Base-by-base conservation (phyloP, 1,140 invertebrate species). In the Tetramorium simillimum region DNA sequence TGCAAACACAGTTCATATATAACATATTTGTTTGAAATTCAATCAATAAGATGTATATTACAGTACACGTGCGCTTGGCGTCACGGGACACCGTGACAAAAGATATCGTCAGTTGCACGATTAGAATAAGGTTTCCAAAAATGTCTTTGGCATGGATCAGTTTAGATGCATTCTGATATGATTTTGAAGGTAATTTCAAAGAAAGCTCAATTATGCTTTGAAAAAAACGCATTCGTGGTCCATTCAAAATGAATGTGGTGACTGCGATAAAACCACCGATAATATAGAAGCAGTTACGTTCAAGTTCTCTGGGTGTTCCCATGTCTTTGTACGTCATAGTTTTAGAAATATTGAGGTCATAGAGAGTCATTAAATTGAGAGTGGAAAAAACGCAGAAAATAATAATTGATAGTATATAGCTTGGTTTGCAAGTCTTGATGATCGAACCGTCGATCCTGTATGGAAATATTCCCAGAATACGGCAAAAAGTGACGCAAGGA, bases 21-120 rank as follows among this genome's bases (percentile, higher is more conserved):
- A 93, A 81, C 24, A 88, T 92, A 77, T 95, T 93, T 75, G 93
- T 86, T 0, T 89, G 37, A 77, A 84, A 93, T 4, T 92, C 75
- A 0, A 90, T 14, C 5, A 92, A 24, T 0, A 90, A 85, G 12
- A 87, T 81, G 28, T 93, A 93, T 0, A 93, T 7, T 0, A 4
- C 16, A 5, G 76, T 7, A 0, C 89, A 0, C 76, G 91, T 91
- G 18, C 3, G 9, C n/a, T n/a, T n/a, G n/a, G n/a, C n/a, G n/a
- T n/a, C n/a, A n/a, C n/a, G n/a, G n/a, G n/a, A n/a, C n/a, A n/a
- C 3, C 0, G 0, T 62, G 2, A 1, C 0, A 40, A 0, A 65
- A 65, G 9, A 21, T 9, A 40, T 1, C 33, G 0, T n/a, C 1
- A 3, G 3, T 10, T 37, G 3, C 9, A 4, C 3, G 28, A 40